Evolutionary conservation across 2,113 vertebrate genomes (phyloP).

Genomic region (Cottus gobio): DNA sequence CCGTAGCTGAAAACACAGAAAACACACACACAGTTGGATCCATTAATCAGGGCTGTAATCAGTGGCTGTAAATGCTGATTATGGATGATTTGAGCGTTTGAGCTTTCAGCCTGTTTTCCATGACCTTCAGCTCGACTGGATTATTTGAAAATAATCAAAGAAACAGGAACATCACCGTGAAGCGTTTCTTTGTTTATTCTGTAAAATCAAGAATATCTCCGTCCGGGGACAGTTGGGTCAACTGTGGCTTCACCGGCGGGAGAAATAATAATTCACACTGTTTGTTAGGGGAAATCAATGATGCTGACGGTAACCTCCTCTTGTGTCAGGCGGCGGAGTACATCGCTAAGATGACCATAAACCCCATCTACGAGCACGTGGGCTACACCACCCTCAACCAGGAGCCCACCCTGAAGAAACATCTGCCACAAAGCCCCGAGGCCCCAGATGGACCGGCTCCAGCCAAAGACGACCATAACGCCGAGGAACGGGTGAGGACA

Average conservation of each 20-base stretch:
- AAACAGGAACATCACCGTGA: neutral
- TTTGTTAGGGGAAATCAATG: neutral
- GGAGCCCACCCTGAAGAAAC: conserved; percentile 93
- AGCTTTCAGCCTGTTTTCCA: neutral
- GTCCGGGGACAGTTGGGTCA: too few relatives aligned
- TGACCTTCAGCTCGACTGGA: neutral
- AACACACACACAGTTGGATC: neutral
- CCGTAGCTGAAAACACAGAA: neutral
- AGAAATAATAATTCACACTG: neutral
- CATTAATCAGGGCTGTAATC: neutral
- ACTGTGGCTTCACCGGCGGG: too few relatives aligned
- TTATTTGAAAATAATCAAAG: neutral
- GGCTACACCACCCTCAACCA: conserved; percentile 95
- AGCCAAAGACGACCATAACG: conserved; percentile 85
- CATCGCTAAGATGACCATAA: conserved; percentile 99
- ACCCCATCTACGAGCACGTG: conserved; percentile 97
- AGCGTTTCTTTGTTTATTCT: conserved; percentile 11
- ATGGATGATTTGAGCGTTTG: neutral
- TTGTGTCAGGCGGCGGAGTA: conserved; percentile 90
- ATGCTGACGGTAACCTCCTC: conserved; percentile 36
- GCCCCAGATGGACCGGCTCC: conserved; percentile 86
- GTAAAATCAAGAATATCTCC: neutral
- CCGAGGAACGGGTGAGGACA: conserved; percentile 93
- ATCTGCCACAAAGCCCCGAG: conserved; percentile 88
- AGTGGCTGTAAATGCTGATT: conserved; percentile 1